Evolutionary conservation across 2,113 vertebrate genomes (phyloP), one percentile per base, ranked within the genome.

Genomic region (Tetrax tetrax): DNA sequence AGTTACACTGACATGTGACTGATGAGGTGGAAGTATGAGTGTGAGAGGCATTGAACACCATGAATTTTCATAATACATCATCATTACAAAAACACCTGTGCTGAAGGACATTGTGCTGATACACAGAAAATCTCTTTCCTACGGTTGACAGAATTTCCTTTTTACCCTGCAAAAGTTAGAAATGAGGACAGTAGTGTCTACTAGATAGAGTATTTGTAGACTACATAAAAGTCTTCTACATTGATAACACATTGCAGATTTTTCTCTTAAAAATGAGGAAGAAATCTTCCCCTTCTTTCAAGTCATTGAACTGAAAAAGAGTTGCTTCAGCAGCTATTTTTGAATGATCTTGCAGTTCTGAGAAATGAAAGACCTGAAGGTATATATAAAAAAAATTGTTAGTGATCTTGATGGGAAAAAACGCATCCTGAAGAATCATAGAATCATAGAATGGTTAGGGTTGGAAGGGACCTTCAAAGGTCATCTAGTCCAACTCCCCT

Each of bases 41-140:
- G 63, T 97, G 97, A 98, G 96, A 97, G 96, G 94, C 95, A 95
- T 59, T 97, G 97, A 98, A 96, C 94, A 97, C 31, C 28, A 76
- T 75, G 92, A 91, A 95, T 91, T 96, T 97, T 97, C 86, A 95
- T 95, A 91, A 97, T 98, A 95, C 51, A 97, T 98, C 97, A 98
- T 98, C 95, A 95, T 97, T 96, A 97, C 70, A 86, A 88, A 88
- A 98, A 97, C 97, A 98, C 96, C 97, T 98, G 97, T 92, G 87
- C 95, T 87, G 79, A 91, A 87, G 90, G 83, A 69, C 45, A 94
- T 91, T 93, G 71, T 91, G 96, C 96, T 98, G 97, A 98, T 86
- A 93, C 85, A 94, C 74, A 89, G 63, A 95, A 98, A 95, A 89
- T 79, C 29, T 14, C 14, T 68, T 72, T 85, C 89, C 71, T 83